Evolutionary conservation across 53 echinoderm and acorn worm species (phyloP).

Genomic region (Antedon mediterranea): DNA sequence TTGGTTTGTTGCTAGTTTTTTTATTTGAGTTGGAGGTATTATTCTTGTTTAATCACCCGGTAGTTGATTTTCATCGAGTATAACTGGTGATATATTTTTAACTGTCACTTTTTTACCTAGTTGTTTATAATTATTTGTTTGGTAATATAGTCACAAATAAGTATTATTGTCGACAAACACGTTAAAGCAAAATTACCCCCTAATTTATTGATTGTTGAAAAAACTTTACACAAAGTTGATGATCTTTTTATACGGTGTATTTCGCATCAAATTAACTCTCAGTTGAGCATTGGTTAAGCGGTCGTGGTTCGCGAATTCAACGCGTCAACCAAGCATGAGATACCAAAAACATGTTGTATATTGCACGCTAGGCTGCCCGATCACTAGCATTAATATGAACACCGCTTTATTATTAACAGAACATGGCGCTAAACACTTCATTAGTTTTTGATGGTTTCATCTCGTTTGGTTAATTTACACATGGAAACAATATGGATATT

Average conservation of each 20-base stretch:
- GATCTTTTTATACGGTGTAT: background rate
- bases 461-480: background rate
- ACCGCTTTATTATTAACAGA: background rate
- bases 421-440: background rate
- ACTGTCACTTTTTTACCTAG: too few relatives aligned
- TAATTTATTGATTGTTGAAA: background rate
- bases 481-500: constrained; percentile 1
- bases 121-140: too few relatives aligned
- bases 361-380: background rate
- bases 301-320: background rate
- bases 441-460: background rate
- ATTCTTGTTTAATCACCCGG: too few relatives aligned
- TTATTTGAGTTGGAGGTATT: too few relatives aligned
- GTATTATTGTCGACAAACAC: too few relatives aligned
- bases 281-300: background rate
- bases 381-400: background rate
- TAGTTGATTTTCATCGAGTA: too few relatives aligned
- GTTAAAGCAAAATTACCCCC: background rate
- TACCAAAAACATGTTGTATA: background rate
- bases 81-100: too few relatives aligned
- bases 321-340: background rate
- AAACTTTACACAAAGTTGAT: background rate
- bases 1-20: too few relatives aligned
- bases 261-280: background rate
- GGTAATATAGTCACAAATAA: too few relatives aligned